Evolutionary conservation across 2,797 vertebrate genomes (phyloP).

Genomic region (Lepilemur septentrionalis): DNA sequence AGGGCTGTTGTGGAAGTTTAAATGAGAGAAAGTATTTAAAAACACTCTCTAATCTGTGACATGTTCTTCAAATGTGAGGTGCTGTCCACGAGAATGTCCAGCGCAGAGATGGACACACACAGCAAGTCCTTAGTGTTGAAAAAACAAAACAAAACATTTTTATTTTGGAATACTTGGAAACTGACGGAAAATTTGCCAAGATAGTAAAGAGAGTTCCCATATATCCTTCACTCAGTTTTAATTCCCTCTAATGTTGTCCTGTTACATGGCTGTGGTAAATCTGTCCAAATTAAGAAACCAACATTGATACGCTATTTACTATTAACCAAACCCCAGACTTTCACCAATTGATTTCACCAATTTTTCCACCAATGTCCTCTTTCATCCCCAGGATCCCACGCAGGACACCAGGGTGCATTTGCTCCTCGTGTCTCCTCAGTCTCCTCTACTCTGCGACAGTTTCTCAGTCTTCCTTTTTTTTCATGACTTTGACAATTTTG

Average conservation of each 20-base stretch:
- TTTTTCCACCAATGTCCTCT: not conserved
- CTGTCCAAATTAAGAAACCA: not conserved
- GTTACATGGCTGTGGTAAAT: not conserved
- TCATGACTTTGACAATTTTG: not conserved
- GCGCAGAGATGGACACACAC: not conserved
- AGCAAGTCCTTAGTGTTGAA: not conserved
- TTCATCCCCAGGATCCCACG: not conserved
- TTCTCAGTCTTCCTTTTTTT: not conserved
- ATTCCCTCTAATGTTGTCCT: not conserved
- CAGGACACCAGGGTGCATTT: not conserved
- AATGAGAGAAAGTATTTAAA: not conserved
- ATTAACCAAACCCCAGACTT: not conserved
- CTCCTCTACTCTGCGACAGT: not conserved
- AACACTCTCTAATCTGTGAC: not conserved
- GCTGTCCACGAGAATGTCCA: not conserved
- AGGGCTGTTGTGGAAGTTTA: not conserved
- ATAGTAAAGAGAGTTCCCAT: not conserved
- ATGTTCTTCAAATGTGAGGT: not conserved
- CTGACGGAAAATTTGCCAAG: not conserved
- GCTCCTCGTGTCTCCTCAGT: not conserved
- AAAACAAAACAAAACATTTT: not conserved
- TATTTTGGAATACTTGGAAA: not conserved
- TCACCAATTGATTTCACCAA: not conserved
- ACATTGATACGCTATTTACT: not conserved
- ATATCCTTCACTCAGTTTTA: not conserved